phyloP scores from a whole-genome alignment of 2,888 invertebrate species.

The Cartodere bifasciata region DNA sequence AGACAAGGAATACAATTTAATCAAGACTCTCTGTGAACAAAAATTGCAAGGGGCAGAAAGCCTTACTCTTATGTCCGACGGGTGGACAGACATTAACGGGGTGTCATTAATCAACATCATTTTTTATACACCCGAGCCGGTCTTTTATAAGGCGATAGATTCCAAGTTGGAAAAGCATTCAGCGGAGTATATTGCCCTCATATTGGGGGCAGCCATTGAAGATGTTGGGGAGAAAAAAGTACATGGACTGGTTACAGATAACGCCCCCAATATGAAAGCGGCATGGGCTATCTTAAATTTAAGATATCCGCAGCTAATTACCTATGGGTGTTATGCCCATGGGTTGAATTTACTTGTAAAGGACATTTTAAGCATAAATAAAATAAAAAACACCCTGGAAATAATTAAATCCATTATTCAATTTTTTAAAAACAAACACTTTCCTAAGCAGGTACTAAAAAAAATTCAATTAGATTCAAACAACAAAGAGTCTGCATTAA shows the following conservation, averaged over 20 bases:
- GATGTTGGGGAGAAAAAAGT: neutral
- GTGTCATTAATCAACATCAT: neutral
- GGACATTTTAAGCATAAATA: too few species aligned
- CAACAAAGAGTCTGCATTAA: slow-evolving; percentile 5
- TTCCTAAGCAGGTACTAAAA: slow-evolving; percentile 4
- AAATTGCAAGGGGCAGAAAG: too few species aligned
- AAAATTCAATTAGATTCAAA: slow-evolving; percentile 5
- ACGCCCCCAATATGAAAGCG: too few species aligned
- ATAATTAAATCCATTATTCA: slow-evolving; percentile 7
- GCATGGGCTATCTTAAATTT: too few species aligned
- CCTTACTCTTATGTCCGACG: neutral
- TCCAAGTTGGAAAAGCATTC: neutral
- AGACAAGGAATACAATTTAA: too few species aligned
- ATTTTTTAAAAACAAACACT: slow-evolving; percentile 10
- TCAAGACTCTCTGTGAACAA: too few species aligned
- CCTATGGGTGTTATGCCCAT: too few species aligned
- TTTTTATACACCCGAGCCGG: neutral
- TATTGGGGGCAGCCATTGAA: slow-evolving; percentile 1
- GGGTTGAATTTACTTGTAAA: too few species aligned
- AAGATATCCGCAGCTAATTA: too few species aligned
- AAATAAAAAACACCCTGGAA: too few species aligned
- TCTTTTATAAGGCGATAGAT: neutral
- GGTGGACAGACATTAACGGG: slow-evolving; percentile 1
- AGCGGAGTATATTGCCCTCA: neutral
- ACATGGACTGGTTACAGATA: neutral